A percentile compares a stretch with the other conserved stretches of the same genome.
Evolutionary conservation across 2,113 vertebrate genomes (phyloP).

Genomic region (Malurus melanocephalus): DNA sequence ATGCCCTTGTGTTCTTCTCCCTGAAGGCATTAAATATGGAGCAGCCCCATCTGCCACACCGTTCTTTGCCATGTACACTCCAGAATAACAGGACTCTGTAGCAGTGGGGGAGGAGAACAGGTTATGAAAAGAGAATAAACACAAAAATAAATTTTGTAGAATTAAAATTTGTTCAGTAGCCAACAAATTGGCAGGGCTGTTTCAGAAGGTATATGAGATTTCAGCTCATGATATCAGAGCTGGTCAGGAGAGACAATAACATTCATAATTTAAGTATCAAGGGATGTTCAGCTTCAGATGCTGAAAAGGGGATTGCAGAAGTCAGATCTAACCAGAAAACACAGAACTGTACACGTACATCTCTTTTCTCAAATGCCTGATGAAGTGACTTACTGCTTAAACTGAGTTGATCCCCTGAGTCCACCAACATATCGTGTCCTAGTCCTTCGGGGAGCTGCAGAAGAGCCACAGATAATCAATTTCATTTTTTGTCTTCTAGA

Average conservation of each 20-base stretch:
- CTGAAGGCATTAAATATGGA: slow-evolving; percentile 27
- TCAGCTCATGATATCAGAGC: neutral
- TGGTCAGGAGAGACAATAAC: neutral
- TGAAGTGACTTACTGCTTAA: neutral
- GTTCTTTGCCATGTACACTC: neutral
- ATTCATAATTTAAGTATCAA: neutral
- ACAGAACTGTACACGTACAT: neutral
- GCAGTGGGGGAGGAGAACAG: neutral
- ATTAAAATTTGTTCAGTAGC: neutral
- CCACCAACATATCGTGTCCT: neutral
- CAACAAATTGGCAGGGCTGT: neutral
- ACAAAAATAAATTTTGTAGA: neutral
- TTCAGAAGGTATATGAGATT: neutral
- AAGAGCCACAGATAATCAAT: fast-evolving
- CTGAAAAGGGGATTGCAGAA: neutral
- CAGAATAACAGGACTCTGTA: neutral
- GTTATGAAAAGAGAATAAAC: neutral
- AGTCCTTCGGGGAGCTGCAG: neutral
- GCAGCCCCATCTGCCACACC: neutral
- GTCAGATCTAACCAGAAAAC: neutral
- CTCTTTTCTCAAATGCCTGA: neutral
- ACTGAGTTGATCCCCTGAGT: neutral
- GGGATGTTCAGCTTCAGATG: neutral
- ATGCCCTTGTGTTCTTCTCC: neutral
- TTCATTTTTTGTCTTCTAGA: neutral